Percentiles rank a stretch among this genome's conserved stretches.
These are phyloP conservation scores for Saimiri boliviensis DNA, from an alignment of 2,113 vertebrate species.

Conservation along the genomic window DNA sequence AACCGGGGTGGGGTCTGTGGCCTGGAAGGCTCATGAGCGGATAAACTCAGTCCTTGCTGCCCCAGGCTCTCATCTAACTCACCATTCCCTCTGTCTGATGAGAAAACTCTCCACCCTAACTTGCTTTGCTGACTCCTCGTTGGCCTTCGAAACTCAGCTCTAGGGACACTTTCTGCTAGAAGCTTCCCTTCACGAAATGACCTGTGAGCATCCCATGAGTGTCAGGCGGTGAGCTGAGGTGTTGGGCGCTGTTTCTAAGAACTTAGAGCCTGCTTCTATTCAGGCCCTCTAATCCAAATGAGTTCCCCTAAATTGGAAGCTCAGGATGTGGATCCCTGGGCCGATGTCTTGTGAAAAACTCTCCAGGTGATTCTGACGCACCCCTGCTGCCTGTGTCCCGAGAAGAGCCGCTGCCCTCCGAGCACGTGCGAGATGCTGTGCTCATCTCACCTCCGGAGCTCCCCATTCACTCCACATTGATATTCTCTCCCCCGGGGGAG, in stretches of 20 bases:
- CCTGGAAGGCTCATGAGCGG: background rate
- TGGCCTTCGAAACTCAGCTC: background rate
- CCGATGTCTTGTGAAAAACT: background rate
- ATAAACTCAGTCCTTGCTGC: background rate
- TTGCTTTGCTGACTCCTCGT: background rate
- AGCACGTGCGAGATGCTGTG: background rate
- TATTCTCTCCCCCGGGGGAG: accelerated
- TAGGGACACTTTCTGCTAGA: background rate
- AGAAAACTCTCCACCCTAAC: background rate
- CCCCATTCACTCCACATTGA: accelerated
- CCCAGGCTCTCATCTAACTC: background rate
- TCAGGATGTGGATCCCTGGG: background rate
- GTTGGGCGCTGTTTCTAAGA: background rate
- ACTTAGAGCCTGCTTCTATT: background rate
- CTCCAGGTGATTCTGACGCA: too few relatives aligned
- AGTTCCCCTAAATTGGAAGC: too few relatives aligned
- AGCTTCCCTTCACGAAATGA: background rate
- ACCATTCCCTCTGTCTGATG: background rate
- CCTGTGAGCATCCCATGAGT: background rate
- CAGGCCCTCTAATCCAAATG: background rate
- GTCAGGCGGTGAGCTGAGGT: background rate
- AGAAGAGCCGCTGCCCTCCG: too few relatives aligned
- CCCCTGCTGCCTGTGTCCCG: accelerated
- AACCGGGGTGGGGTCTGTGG: background rate
- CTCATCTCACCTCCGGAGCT: accelerated